Conservation (phyloP, 2,113 vertebrate species). For the Upupa epops region DNA sequence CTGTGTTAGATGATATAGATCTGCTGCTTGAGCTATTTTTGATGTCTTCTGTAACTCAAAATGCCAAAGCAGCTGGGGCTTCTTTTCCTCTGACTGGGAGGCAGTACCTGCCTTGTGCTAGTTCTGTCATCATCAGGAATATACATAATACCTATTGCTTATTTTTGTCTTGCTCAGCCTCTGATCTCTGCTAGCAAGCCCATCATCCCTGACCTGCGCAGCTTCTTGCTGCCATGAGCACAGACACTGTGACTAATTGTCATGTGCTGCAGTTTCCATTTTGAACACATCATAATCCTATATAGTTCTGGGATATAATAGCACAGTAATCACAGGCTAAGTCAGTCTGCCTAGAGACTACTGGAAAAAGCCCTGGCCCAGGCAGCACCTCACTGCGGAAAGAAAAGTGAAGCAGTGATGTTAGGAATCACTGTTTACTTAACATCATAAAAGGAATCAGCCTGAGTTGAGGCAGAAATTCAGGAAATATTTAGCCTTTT, state of each 20-base stretch:
- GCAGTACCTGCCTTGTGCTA: not conserved
- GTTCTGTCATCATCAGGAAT: not conserved
- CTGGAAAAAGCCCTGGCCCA: not conserved
- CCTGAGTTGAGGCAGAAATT: not conserved
- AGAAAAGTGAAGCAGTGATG: not conserved
- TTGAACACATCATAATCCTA: slow-evolving; percentile 2
- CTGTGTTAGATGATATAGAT: not conserved
- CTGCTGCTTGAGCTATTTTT: not conserved
- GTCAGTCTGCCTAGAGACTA: not conserved
- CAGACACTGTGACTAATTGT: not conserved
- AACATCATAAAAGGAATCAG: not conserved
- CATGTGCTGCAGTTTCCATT: not conserved
- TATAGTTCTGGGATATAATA: not conserved
- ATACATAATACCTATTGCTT: not conserved
- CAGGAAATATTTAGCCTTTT: not conserved
- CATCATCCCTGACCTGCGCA: not conserved
- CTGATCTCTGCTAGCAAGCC: not conserved
- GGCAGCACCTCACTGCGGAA: not conserved
- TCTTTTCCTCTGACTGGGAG: not conserved
- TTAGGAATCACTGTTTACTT: not conserved
- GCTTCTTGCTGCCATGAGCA: not conserved
- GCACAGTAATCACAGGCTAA: not conserved
- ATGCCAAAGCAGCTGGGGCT: not conserved
- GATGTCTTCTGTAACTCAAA: not conserved
- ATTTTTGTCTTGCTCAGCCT: not conserved